Base-by-base conservation (phyloP, 1,140 invertebrate genomes). In the Philaenus spumarius region DNA sequence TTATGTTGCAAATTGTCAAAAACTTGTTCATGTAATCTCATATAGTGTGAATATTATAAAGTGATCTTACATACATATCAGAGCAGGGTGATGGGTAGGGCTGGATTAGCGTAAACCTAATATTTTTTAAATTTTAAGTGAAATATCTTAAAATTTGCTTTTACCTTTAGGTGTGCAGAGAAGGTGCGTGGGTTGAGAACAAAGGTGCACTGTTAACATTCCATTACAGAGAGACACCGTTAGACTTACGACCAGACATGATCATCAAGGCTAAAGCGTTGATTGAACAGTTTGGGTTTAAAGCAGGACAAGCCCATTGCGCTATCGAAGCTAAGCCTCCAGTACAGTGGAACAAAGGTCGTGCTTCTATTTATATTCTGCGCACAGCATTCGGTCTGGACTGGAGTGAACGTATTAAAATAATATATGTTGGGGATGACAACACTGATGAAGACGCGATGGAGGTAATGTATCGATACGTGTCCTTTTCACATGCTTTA, bases 181-280 rank as follows among this genome's bases (percentile, higher is more conserved):
- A 93, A 64, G 91, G 91, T 24, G 90, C 90, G 1, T 94, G 91
- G 90, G 89, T 94, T 1, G 91, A 95, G 69, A 92, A 93, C 68
- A 95, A 95, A 73, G 90, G 90, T 11, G 85, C 89, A 0, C 69
- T 93, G 1, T 73, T 95, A 19, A 93, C 91, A 1, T 93, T 90
- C 76, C 91, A 95, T 69, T 94, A 89, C 74, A 82, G 90, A 3
- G 89, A 93, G 72, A 87, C 87, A 0, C 88, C 87, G 2, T 65
- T 78, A 47, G 77, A 84, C 47, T 69, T 82, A 58, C 77, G 87
- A 47, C 72, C 78, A 0, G 75, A 77, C 3, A 77, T 91, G 72
- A 79, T 84, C 1, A 78, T 82, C 1, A 78, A 82, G 64, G 89
- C 88, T 0, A 79, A 80, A 57, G 75, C 78, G 37, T 71, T 93